phyloP scores from a whole-genome alignment of 2,113 vertebrate species.

The Azemiops feae region DNA sequence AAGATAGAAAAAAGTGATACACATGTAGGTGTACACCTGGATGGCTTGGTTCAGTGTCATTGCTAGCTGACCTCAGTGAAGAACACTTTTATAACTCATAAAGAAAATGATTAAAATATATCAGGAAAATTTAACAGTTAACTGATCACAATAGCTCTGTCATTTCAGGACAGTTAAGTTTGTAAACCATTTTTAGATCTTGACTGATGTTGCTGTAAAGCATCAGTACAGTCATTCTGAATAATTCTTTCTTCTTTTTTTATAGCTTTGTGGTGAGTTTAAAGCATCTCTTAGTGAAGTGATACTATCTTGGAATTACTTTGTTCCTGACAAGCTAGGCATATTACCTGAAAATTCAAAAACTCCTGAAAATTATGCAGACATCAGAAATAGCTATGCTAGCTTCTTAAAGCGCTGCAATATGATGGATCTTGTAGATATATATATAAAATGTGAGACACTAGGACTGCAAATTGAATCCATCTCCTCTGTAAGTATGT shows the following conservation, averaged over 20 bases:
- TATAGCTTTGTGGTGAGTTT: constrained; percentile 82
- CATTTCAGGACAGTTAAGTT: not conserved
- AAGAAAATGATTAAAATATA: not conserved
- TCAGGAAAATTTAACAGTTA: not conserved
- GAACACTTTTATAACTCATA: not conserved
- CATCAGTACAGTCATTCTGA: constrained; percentile 1
- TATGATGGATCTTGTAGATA: constrained; percentile 87
- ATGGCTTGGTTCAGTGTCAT: not conserved
- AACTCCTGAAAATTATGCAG: constrained; percentile 76
- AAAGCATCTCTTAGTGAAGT: constrained; percentile 83
- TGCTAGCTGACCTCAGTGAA: not conserved
- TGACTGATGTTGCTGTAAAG: not conserved
- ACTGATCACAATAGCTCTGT: not conserved
- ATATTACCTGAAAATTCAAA: constrained; percentile 66
- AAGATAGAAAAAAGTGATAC: not conserved
- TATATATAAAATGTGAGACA: constrained; percentile 73
- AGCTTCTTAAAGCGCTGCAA: constrained; percentile 83
- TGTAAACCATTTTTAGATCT: not conserved
- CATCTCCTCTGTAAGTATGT: constrained; percentile 80
- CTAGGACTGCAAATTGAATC: constrained; percentile 71
- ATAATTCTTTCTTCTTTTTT: not conserved
- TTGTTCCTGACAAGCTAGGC: constrained; percentile 85
- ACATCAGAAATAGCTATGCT: constrained; percentile 78
- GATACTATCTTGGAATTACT: constrained; percentile 85
- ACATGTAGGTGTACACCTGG: not conserved